Percentiles rank a stretch among this genome's conserved stretches.
These are phyloP conservation scores for Brenthis daphne DNA, from an alignment of 2,888 invertebrate species.

Conservation along the genomic window DNA sequence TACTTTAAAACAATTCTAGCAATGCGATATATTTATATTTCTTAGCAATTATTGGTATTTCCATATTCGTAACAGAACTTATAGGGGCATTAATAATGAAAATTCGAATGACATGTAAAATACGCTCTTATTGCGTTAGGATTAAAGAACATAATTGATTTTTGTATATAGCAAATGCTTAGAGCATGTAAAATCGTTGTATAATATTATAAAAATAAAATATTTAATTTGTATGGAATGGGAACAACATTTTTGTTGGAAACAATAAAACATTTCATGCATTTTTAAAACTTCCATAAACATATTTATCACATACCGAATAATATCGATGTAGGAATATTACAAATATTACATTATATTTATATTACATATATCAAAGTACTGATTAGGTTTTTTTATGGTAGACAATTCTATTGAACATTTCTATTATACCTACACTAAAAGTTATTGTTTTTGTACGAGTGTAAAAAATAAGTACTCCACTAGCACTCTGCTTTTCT, in stretches of 20 bases:
- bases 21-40: conserved; percentile 38
- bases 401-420: no score
- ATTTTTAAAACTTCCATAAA: conserved; percentile 2
- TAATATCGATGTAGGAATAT: neutral
- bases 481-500: no score
- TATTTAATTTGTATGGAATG: neutral
- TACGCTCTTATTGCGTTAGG: neutral
- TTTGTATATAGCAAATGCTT: neutral
- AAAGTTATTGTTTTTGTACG: no score
- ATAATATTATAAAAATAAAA: neutral
- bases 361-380: neutral
- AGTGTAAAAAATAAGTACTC: no score
- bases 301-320: conserved; percentile 4
- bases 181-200: neutral
- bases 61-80: conserved; percentile 20
- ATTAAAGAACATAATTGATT: neutral
- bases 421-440: no score
- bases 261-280: neutral
- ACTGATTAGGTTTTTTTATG: neutral
- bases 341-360: neutral
- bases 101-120: neutral
- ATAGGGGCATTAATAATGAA: conserved; percentile 7
- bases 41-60: conserved; percentile 32
- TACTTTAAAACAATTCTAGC: conserved; percentile 27
- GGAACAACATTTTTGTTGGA: neutral